Percentiles rank a stretch among this genome's conserved stretches.
Conservation (phyloP, 2,888 invertebrate genomes). For the Emmelina monodactyla region DNA sequence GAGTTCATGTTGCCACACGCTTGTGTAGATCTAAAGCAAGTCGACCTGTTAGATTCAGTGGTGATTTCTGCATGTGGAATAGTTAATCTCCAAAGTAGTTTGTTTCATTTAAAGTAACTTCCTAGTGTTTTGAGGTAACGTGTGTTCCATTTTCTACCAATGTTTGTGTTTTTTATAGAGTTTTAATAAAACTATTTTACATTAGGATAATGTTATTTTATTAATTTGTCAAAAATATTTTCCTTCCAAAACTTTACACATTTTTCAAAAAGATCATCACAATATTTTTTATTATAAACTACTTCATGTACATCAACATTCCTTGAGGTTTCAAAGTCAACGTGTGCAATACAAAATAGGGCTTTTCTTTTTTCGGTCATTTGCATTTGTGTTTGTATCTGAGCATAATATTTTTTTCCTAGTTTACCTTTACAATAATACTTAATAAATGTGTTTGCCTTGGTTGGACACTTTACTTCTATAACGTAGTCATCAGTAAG, state of each 20-base stretch:
- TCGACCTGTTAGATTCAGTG: slow-evolving; percentile 10
- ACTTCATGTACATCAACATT: slow-evolving; percentile 10
- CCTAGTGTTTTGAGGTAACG: not conserved
- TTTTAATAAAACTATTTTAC: slow-evolving; percentile 3
- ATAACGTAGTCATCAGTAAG: slow-evolving; percentile 9
- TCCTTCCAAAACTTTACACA: slow-evolving; percentile 6
- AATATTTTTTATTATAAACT: slow-evolving; percentile 10
- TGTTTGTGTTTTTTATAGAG: not conserved
- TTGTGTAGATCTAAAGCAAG: slow-evolving; percentile 10
- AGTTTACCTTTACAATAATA: too few species aligned
- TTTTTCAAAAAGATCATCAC: slow-evolving; percentile 5
- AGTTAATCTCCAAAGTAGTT: slow-evolving; percentile 11
- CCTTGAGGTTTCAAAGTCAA: slow-evolving; percentile 10
- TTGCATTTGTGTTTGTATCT: too few species aligned
- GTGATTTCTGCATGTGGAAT: slow-evolving; percentile 12
- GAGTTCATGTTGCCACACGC: slow-evolving; percentile 11
- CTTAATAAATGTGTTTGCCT: too few species aligned
- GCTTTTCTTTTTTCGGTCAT: too few species aligned
- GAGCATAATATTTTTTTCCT: too few species aligned
- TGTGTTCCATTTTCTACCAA: not conserved
- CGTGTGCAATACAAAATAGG: slow-evolving; percentile 16
- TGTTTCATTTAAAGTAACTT: not conserved
- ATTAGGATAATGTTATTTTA: not conserved
- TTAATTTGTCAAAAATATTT: not conserved
- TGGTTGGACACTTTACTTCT: slow-evolving; percentile 13